Evolutionary conservation across 2,888 invertebrate genomes (phyloP).

Genomic region (Dichetophora obliterata): DNA sequence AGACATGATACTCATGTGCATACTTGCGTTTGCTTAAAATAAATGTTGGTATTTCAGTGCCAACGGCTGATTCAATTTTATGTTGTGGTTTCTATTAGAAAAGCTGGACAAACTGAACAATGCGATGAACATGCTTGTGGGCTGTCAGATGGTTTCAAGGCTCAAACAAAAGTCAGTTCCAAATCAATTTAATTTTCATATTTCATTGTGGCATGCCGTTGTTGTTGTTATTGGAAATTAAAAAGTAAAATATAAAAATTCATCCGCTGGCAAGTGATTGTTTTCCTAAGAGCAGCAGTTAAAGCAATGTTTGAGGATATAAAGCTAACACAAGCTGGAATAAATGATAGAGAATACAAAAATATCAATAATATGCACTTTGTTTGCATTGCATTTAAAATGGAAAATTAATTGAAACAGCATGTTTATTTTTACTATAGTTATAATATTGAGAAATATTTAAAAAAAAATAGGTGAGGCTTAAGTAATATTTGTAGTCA

Average conservation of each 20-base stretch:
- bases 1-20: not conserved
- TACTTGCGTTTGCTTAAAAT: not conserved
- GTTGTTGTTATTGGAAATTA: conserved; percentile 12
- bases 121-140: not conserved
- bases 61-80: conserved; percentile 5
- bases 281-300: not conserved
- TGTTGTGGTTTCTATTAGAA: not conserved
- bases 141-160: not conserved
- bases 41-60: not conserved
- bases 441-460: not conserved
- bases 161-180: too few species aligned
- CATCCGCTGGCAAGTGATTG: not conserved
- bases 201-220: conserved; percentile 32
- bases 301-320: not conserved
- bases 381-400: not conserved
- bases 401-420: not conserved
- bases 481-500: not conserved
- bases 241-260: not conserved
- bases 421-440: not conserved
- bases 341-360: too few species aligned
- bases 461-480: not conserved
- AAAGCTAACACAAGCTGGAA: not conserved
- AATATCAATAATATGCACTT: too few species aligned
- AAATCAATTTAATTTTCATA: conserved; percentile 37
- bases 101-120: not conserved